Evolutionary conservation across 2,797 vertebrate genomes (phyloP), one percentile per base, ranked within the genome.

Genomic region (Pangasius djambal): DNA sequence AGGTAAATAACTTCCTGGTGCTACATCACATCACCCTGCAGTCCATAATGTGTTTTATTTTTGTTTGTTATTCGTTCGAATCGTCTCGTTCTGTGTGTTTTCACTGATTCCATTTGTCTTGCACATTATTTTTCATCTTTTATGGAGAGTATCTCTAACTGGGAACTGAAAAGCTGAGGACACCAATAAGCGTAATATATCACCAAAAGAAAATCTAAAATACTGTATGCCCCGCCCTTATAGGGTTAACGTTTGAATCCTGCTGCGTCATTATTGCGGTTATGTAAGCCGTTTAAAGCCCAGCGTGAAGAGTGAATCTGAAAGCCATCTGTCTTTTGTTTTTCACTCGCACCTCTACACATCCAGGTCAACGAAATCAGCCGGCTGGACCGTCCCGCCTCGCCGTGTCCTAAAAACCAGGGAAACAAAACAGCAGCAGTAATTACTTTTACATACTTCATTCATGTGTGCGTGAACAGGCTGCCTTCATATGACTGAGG

Each of bases 361-460:
- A n/a, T 72, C 31, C 20, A 92, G 89, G 70, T 90, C 90, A 81
- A 91, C 87, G 79, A 97, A 96, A 91, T 96, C 93, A 92, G 94
- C 93, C 34, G 95, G 94, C 88, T 95, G 92, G 89, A 96, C 94
- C 96, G 96, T 94, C 81, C 95, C 96, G 89, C 4, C 69, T 87
- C 96, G 94, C 65, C 86, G 87, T 7, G 94, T 88, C 67, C 96
- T 96, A 88, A 67, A 94, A 93, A 91, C 83, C 81, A 92, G 87
- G 88, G 84, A 85, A 4, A 10, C 40, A 89, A 69, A 75, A 44
- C n/a, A 61, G 34, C 37, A 67, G 55, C 3, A 70, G 6, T 50
- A 4, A 82, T 90, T 86, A 79, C 57, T 57, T 79, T 7, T 15
- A 83, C 40, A 52, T 86, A n/a, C 65, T 65, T 9, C 20, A 22